Percentiles rank a stretch among this genome's conserved stretches.
Evolutionary conservation across 2,888 invertebrate species (phyloP).

Genomic region (Phlogophora meticulosa): DNA sequence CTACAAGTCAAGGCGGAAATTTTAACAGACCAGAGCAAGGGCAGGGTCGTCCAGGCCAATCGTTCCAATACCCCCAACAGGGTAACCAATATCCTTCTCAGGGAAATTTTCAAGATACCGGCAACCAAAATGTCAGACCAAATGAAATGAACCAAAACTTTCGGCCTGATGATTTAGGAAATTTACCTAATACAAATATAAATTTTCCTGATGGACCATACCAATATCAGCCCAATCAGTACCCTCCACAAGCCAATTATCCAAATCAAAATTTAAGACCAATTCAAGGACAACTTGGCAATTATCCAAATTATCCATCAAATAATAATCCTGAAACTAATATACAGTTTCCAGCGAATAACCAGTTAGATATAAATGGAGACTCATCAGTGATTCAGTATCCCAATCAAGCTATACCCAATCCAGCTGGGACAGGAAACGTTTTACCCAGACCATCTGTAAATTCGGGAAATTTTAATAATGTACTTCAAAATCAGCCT

Average conservation of each 20-base stretch:
- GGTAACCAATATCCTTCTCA: constrained; percentile 36
- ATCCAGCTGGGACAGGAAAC: constrained; percentile 9
- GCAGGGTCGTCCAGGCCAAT: constrained; percentile 13
- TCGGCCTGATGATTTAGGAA: constrained; percentile 43
- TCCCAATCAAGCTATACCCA: constrained; percentile 26
- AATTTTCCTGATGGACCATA: constrained; percentile 36
- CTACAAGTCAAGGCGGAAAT: constrained; percentile 21
- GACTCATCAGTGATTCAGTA: constrained; percentile 21
- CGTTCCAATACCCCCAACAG: constrained; percentile 28
- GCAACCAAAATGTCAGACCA: constrained; percentile 7
- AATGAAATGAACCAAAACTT: constrained; percentile 15
- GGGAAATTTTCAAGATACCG: constrained; percentile 36
- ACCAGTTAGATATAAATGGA: constrained; percentile 10
- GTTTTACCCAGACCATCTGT: constrained; percentile 16
- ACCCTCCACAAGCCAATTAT: constrained; percentile 23
- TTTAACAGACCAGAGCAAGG: no score
- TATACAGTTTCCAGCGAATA: constrained; percentile 20
- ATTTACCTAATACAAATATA: constrained; percentile 25
- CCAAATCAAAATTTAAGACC: constrained; percentile 34
- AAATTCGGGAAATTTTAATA: constrained; percentile 37
- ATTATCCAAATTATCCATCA: constrained; percentile 23
- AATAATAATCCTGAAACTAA: constrained; percentile 24
- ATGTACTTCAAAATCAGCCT: constrained; percentile 31
- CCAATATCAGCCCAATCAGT: constrained; percentile 49
- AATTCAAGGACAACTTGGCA: constrained; percentile 1